phyloP scores from a whole-genome alignment of 2,797 vertebrate species.

The Lagorchestes hirsutus region DNA sequence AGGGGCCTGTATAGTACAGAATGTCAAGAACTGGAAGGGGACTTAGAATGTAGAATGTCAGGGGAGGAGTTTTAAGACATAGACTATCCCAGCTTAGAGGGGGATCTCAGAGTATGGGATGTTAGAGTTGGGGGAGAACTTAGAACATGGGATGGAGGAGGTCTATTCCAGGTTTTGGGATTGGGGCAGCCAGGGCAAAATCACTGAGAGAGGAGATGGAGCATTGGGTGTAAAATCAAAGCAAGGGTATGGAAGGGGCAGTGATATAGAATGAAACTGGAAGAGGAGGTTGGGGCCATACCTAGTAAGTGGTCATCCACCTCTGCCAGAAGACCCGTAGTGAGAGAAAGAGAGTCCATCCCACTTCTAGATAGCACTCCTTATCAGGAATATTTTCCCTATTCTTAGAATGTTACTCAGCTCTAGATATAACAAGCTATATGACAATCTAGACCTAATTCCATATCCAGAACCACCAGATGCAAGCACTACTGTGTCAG shows the following conservation, averaged over 20 bases:
- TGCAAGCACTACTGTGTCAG: neutral
- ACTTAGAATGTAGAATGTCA: neutral
- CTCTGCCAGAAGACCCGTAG: neutral
- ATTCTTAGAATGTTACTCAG: neutral
- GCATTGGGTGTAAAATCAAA: neutral
- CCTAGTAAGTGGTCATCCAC: neutral
- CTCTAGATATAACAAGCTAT: neutral
- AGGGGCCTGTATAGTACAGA: neutral
- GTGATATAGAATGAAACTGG: neutral
- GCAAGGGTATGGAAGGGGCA: neutral
- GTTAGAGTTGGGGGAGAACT: neutral
- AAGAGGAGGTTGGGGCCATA: neutral
- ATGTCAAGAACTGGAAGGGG: neutral
- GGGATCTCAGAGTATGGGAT: neutral
- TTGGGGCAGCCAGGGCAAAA: neutral
- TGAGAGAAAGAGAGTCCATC: neutral
- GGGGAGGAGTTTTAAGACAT: neutral
- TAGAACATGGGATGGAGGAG: neutral
- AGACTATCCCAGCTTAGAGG: neutral
- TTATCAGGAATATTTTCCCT: neutral
- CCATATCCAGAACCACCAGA: neutral
- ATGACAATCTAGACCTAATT: neutral
- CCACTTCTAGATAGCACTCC: neutral
- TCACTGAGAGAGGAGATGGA: neutral
- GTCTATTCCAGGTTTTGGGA: neutral